Base-by-base conservation (phyloP, 2,888 invertebrate genomes). In the Ellobium chinense region DNA sequence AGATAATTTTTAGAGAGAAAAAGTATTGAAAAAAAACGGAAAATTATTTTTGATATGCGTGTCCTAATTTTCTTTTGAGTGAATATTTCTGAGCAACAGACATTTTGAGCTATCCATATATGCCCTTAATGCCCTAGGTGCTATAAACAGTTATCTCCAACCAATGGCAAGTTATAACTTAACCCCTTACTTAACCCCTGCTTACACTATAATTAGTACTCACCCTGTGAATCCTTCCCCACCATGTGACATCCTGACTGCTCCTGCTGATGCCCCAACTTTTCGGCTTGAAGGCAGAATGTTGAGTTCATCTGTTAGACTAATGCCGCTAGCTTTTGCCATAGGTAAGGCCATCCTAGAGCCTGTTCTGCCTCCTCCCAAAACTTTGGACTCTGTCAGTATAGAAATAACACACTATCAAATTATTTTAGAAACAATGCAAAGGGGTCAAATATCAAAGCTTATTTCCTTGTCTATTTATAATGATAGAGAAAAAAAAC, bases 271-370 rank as follows among this genome's bases (percentile, higher is more conserved):
- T 2, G 37, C 29, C 27, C 18, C 34, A 18, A 58, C 18, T 7
- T 37, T 58, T 3, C 69, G 80, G 14, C 46, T 27, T 9, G 66
- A 5, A 58, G 60, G 54, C n/a, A 60, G 34, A 4, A 75, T 39
- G 18, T 58, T 76, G 27, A 91, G 83, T 70, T 91, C 91, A 77
- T 92, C 92, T 7, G 86, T 78, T 24, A 91, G 86, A 73, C 89
- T 91, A 72, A 92, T 87, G 3, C 90, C 91, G 21, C 87, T 87
- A 36, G 91, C 92, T 83, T 88, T 88, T 12, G 92, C 89, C 81
- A 92, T 82, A 0, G 91, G 90, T 58, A 89, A 87, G 1, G 91
- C 87, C 83, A 88, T 87, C 18, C 91, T 84, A 3, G 91, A 91
- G 4, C 87, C 85, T 21, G 86, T 34, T 9, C 88, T 85, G 70